phyloP scores from a whole-genome alignment of 2,888 invertebrate species.

The Choristoneura rosaceana region DNA sequence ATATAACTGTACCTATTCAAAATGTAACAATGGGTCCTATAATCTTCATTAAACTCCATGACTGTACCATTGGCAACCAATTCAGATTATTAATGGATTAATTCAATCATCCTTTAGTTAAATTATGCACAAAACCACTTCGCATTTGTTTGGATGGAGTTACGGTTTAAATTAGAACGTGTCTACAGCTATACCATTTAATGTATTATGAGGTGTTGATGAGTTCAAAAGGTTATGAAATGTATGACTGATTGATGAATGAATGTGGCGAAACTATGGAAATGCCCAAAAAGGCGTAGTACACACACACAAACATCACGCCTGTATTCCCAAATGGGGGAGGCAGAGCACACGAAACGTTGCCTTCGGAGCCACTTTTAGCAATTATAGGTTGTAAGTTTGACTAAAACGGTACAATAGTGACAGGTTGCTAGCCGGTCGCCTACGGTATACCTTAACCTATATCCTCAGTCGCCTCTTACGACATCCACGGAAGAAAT shows the following conservation, averaged over 20 bases:
- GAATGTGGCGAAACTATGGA: background rate
- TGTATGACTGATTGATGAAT: constrained; percentile 5
- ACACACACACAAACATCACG: too few species aligned
- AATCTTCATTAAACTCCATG: constrained; percentile 8
- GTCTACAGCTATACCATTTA: background rate
- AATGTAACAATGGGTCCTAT: background rate
- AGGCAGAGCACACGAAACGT: too few species aligned
- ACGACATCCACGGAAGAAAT: too few species aligned
- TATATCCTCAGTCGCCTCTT: too few species aligned
- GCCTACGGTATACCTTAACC: too few species aligned
- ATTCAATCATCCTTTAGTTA: constrained; percentile 20
- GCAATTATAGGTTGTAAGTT: too few species aligned
- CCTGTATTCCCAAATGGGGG: too few species aligned
- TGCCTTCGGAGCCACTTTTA: too few species aligned
- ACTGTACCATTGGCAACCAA: constrained; percentile 5
- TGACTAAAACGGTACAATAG: too few species aligned
- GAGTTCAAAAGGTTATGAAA: constrained; percentile 11
- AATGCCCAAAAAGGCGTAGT: background rate
- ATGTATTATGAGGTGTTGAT: constrained; percentile 23
- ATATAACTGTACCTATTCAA: background rate
- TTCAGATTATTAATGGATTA: constrained; percentile 27
- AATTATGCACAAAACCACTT: constrained; percentile 1
- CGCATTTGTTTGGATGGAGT: background rate
- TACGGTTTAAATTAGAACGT: background rate
- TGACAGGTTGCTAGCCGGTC: too few species aligned